Base-by-base conservation (phyloP, 2,888 invertebrate species). In the Luffia ferchaultella region DNA sequence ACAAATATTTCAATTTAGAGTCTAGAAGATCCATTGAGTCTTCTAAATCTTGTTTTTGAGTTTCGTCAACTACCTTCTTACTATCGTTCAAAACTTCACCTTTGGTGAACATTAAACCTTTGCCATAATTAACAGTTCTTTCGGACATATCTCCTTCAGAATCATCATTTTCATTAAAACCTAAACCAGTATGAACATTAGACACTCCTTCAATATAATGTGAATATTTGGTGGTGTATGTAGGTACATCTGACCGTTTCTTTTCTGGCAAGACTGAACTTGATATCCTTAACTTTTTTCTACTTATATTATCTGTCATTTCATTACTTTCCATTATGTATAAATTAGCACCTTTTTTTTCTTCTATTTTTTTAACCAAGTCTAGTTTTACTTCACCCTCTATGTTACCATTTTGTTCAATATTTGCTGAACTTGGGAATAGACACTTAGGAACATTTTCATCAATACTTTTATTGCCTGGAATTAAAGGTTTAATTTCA, bases 1-100 rank as follows among this genome's bases (percentile, higher is more conserved):
- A 78, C 57, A 87, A 58, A 56, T 84, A 86, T 61, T 79, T 84
- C 58, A 87, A 61, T 61, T 87, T 87, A 5, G 85, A 83, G 54
- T 78, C 78, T 42, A 87, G 64, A 18, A 86, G 57, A 1, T 78
- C 76, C 0, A 71, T 70, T 56, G 73, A 46, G 30, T 76, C 73
- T 1, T 80, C 76, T 50, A 77, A 56, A 42, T 54, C 47, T 18
- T 20, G 41, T 46, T 52, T 40, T 7, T 48, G 42, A 42, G 44
- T 20, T 43, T 43, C 44, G 2, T 68, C 72, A 17, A 76, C 75
- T 19, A 76, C 75, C 49, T 68, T 71, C 42, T 70, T 73, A 1
- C 73, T 74, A 45, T 77, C 78, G 54, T 82, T 79, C 51, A 86
- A 60, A 0, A 73, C 74, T 60, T 86, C 86, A 1, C 86, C 86